Evolutionary conservation across 2,797 vertebrate species (phyloP).

Genomic region (Parotocinclus haroldoi): DNA sequence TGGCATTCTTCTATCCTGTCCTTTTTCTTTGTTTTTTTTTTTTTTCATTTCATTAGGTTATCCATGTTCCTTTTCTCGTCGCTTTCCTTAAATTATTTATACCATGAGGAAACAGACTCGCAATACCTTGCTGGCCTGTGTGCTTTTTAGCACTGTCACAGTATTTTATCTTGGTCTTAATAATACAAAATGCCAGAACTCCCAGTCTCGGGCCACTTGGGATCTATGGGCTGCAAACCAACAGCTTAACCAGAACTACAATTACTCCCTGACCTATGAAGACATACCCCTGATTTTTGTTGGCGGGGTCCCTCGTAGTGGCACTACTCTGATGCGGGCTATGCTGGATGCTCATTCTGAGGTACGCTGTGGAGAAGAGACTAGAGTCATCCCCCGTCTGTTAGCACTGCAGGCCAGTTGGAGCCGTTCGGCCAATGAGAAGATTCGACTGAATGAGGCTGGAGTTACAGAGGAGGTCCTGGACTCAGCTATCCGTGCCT

Average conservation of each 20-base stretch:
- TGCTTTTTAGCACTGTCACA: constrained; percentile 87
- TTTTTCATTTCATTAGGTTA: neutral
- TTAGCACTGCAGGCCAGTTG: constrained; percentile 96
- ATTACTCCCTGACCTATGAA: constrained; percentile 78
- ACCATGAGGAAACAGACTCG: constrained; percentile 89
- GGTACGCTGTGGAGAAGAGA: constrained; percentile 92
- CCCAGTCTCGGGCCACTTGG: constrained; percentile 76
- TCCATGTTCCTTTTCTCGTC: neutral
- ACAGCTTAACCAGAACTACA: constrained; percentile 63
- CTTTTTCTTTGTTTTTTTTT: constrained; percentile 26
- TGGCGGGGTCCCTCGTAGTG: constrained; percentile 92
- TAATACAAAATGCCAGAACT: constrained; percentile 91
- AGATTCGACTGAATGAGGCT: constrained; percentile 90
- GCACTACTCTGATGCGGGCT: constrained; percentile 94
- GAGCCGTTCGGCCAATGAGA: constrained; percentile 91
- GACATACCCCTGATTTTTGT: constrained; percentile 96
- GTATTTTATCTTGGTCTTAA: constrained; percentile 93
- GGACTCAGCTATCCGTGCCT: constrained; percentile 93
- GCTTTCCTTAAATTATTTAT: neutral
- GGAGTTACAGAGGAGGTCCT: constrained; percentile 94
- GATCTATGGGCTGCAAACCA: constrained; percentile 59
- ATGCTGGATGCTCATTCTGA: constrained; percentile 95
- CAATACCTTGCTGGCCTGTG: constrained; percentile 86
- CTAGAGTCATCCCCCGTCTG: constrained; percentile 90
- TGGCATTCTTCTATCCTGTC: constrained; percentile 15